These are phyloP conservation scores for Drosophila sordidapex DNA, from an alignment of 2,888 invertebrate species.

Conservation along the genomic window DNA sequence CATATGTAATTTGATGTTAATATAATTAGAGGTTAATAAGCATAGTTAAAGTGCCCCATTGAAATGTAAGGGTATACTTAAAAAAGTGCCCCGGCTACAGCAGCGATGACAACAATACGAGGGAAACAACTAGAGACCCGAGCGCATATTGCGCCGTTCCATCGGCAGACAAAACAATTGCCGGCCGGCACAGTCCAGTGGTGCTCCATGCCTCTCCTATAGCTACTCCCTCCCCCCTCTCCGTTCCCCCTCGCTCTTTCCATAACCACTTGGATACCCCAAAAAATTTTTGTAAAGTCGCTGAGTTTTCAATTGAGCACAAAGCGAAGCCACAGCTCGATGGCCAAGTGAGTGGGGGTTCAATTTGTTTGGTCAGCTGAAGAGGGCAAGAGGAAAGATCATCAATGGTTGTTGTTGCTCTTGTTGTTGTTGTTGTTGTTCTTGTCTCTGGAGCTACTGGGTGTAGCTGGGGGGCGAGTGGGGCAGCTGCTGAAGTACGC, in stretches of 20 bases:
- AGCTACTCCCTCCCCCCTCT: neutral
- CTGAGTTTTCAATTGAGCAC: slow-evolving; percentile 76
- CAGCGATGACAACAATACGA: slow-evolving; percentile 58
- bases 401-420: slow-evolving; percentile 18
- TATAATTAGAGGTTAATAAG: too few relatives aligned
- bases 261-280: slow-evolving; percentile 28
- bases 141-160: slow-evolving; percentile 59
- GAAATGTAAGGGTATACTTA: slow-evolving; percentile 14
- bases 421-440: slow-evolving; percentile 6
- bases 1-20: too few relatives aligned
- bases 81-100: slow-evolving; percentile 33
- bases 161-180: slow-evolving; percentile 68
- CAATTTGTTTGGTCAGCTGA: slow-evolving; percentile 71
- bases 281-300: slow-evolving; percentile 65
- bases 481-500: slow-evolving; percentile 14
- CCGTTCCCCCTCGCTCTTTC: too few relatives aligned
- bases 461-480: neutral
- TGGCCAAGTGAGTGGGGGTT: slow-evolving; percentile 20
- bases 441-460: neutral
- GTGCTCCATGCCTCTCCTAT: slow-evolving; percentile 1
- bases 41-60: neutral
- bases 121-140: slow-evolving; percentile 37
- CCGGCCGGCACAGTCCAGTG: slow-evolving; percentile 66
- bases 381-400: neutral
- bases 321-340: slow-evolving; percentile 36